Evolutionary conservation across 2,797 vertebrate genomes (phyloP).

Genomic region (Melanotaenia parkinsoni): DNA sequence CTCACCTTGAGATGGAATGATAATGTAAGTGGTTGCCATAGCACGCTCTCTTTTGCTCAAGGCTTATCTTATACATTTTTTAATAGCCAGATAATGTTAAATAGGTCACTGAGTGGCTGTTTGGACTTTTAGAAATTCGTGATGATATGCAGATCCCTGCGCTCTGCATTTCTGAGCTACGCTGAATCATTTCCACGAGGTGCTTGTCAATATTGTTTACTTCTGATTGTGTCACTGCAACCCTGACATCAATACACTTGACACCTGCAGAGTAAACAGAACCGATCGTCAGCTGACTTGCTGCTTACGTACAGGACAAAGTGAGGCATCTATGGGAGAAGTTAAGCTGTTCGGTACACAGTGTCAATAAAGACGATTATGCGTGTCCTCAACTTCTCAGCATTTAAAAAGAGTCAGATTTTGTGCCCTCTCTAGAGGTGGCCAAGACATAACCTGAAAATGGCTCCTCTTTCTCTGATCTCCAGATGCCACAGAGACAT

Average conservation of each 20-base stretch:
- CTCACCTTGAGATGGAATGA: slow-evolving; percentile 17
- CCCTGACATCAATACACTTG: slow-evolving; percentile 31
- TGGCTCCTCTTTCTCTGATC: neutral
- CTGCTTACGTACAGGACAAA: slow-evolving; percentile 8
- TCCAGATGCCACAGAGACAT: neutral
- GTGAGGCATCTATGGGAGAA: neutral
- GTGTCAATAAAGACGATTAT: slow-evolving; percentile 5
- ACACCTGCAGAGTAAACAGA: slow-evolving; percentile 30
- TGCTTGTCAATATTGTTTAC: slow-evolving; percentile 49
- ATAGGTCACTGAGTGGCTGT: slow-evolving; percentile 17
- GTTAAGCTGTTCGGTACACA: slow-evolving; percentile 19
- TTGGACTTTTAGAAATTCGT: slow-evolving; percentile 33
- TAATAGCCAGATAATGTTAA: neutral
- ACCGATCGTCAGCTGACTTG: slow-evolving; percentile 26
- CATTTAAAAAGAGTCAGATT: slow-evolving; percentile 13
- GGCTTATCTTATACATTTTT: neutral
- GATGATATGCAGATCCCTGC: slow-evolving; percentile 2
- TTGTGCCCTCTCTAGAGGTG: neutral
- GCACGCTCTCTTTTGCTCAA: slow-evolving; percentile 3
- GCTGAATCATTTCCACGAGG: slow-evolving; percentile 38
- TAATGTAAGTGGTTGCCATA: slow-evolving; percentile 18
- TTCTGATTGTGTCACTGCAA: slow-evolving; percentile 29
- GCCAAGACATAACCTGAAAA: neutral
- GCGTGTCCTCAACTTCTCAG: slow-evolving; percentile 6
- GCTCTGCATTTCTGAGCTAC: slow-evolving; percentile 16